These are phyloP conservation scores for Todiramphus chloris DNA, from an alignment of 2,113 vertebrate genomes.

Conservation along the genomic window DNA sequence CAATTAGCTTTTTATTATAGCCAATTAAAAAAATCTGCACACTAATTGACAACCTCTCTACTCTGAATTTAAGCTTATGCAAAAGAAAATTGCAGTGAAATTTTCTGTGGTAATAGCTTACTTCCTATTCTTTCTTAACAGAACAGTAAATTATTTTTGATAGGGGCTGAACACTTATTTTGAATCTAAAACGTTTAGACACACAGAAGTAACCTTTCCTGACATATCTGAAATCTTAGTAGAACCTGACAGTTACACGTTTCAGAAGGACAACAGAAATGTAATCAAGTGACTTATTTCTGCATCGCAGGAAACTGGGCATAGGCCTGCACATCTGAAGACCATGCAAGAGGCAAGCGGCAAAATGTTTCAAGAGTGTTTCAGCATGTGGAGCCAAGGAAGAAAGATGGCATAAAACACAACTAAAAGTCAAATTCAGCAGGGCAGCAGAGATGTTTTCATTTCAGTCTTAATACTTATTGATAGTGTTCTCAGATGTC, in stretches of 20 bases:
- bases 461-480: not conserved
- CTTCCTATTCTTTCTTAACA: conserved; percentile 44
- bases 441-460: not conserved
- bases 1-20: conserved; percentile 77
- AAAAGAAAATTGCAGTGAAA: conserved; percentile 60
- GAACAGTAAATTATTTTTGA: conserved; percentile 39
- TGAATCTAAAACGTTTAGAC: conserved; percentile 15
- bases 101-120: conserved; percentile 39
- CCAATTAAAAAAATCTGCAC: conserved; percentile 75
- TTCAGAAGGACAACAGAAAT: conserved; percentile 34
- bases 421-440: not conserved
- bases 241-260: not conserved
- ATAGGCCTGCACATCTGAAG: not conserved
- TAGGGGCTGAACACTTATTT: not conserved
- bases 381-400: not conserved
- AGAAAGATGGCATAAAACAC: not conserved
- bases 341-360: not conserved
- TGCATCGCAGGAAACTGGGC: not conserved
- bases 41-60: conserved; percentile 74
- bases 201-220: not conserved
- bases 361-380: not conserved
- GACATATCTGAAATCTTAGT: not conserved
- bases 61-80: conserved; percentile 66
- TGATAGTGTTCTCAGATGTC: not conserved
- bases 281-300: conserved; percentile 26